phyloP scores from a whole-genome alignment of 2,797 vertebrate species.

The Odontamblyopus rebecca region DNA sequence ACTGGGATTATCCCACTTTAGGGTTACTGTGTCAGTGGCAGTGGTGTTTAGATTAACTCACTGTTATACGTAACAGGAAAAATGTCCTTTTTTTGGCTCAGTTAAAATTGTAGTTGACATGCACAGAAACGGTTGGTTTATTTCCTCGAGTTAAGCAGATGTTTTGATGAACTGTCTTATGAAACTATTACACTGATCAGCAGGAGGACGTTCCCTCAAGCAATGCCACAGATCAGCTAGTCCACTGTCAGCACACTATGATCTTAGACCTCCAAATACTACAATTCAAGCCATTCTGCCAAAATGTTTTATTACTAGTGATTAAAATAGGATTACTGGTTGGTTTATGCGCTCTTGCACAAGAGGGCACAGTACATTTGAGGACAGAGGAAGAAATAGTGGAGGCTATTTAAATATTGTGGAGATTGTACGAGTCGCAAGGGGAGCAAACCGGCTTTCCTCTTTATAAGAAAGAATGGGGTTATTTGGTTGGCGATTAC shows the following conservation, averaged over 20 bases:
- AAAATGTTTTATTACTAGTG: background rate
- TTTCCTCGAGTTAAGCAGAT: constrained; percentile 21
- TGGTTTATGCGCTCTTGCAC: background rate
- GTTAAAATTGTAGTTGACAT: constrained; percentile 1
- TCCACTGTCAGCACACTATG: constrained; percentile 26
- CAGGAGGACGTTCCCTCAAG: constrained; percentile 24
- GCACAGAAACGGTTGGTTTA: background rate
- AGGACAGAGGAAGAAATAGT: constrained; percentile 1
- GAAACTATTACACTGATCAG: constrained; percentile 29
- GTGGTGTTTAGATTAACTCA: background rate
- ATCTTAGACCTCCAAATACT: background rate
- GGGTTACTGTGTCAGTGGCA: background rate
- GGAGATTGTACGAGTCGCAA: background rate
- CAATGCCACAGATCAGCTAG: constrained; percentile 19
- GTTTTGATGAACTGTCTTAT: constrained; percentile 31
- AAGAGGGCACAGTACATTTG: background rate
- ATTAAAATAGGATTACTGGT: constrained; percentile 14
- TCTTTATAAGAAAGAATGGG: background rate
- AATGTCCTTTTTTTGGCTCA: background rate
- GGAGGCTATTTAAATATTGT: background rate
- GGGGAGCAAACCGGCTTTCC: background rate
- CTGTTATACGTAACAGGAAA: no score
- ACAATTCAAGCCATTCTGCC: constrained; percentile 8
- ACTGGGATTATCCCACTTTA: background rate
- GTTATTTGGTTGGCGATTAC: background rate